These are phyloP conservation scores for Rhogogaster chlorosoma DNA, from an alignment of 2,888 invertebrate species.

Conservation along the genomic window DNA sequence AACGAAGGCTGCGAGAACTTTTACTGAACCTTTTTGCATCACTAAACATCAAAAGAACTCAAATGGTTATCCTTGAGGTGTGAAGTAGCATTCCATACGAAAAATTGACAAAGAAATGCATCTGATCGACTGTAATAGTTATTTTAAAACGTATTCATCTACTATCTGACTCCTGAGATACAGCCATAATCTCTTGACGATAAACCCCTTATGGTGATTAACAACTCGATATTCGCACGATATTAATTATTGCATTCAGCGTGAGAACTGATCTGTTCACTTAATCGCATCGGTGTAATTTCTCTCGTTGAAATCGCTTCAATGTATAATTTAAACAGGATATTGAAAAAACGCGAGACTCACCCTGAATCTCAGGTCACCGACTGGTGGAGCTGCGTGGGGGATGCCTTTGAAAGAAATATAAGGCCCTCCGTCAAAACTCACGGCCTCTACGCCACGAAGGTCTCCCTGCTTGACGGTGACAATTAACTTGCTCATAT, in stretches of 20 bases:
- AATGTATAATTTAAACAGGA: neutral
- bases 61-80: neutral
- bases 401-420: slow-evolving; percentile 74
- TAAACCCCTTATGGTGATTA: no score
- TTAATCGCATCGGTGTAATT: neutral
- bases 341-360: neutral
- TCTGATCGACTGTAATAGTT: neutral
- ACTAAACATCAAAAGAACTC: neutral
- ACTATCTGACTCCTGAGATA: neutral
- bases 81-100: neutral
- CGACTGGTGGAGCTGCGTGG: slow-evolving; percentile 75
- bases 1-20: neutral
- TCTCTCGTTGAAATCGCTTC: neutral
- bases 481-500: slow-evolving; percentile 64
- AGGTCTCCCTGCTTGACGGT: slow-evolving; percentile 70
- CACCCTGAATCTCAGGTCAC: slow-evolving; percentile 75
- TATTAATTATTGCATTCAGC: neutral
- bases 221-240: no score
- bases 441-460: slow-evolving; percentile 65
- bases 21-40: neutral
- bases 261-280: neutral
- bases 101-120: neutral
- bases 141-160: neutral
- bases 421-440: slow-evolving; percentile 65
- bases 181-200: no score